Evolutionary conservation across 2,797 vertebrate genomes (phyloP), one percentile per base, ranked within the genome.

Genomic region (Ateles fusciceps): DNA sequence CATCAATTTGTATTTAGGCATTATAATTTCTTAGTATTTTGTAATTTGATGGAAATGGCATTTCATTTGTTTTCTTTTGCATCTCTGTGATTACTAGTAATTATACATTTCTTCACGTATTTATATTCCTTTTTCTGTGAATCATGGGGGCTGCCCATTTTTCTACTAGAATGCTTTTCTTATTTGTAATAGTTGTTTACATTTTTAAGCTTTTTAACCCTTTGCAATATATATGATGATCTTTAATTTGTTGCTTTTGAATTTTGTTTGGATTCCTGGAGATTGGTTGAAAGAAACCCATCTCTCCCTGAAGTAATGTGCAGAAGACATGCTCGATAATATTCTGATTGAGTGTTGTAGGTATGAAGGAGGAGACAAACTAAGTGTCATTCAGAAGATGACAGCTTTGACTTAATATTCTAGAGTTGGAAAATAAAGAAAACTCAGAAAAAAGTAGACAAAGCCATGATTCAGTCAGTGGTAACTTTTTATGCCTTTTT

Each of bases 351-450:
- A 61, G 13, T 64, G 33, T 33, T 68, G 9, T 85, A 44, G n/a
- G 15, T 28, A 50, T 26, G 33, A 83, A 6, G 8, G n/a, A 24
- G 22, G n/a, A 22, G 26, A 76, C 33, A 86, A 81, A 44, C 30
- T 21, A 64, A 57, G n/a, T 26, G 19, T 90, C 13, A 39, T 46
- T 92, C 71, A 78, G 42, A 93, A 75, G 42, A 71, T 10, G 79
- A 84, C 42, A 68, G 19, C 24, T 72, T 28, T 83, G 57, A 90
- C 17, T 72, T 50, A 83, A 44, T 79, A 52, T 26, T 4, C 48
- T 13, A 98, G 79, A 33, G 33, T 61, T 46, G 96, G 22, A 44
- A 91, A 76, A 91, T 98, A 36, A 44, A 30, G 19, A 30, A 91
- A 83, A 71, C 28, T 12, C 24, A 71, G 42, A n/a, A 83, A 79